Conservation (phyloP, 1,140 invertebrate genomes). For the Neodiprion virginianus region DNA sequence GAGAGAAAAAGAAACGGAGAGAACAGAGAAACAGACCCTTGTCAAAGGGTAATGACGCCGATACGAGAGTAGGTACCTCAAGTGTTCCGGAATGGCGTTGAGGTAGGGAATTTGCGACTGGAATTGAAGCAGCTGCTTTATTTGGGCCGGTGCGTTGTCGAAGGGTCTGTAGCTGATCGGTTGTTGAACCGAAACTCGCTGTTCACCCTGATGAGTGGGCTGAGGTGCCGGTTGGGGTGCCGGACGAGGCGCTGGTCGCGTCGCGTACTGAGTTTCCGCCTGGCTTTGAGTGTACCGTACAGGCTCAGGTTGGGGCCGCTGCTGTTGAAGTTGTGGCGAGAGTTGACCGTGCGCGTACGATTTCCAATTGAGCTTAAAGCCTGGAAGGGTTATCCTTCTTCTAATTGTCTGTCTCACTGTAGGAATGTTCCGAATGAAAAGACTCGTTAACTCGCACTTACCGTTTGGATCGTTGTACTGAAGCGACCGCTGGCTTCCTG, state of each 20-base stretch:
- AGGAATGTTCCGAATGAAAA: neutral
- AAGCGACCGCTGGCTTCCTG: constrained; percentile 38
- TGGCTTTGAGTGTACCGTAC: constrained; percentile 22
- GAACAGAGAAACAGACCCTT: too few relatives aligned
- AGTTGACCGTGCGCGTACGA: constrained; percentile 43
- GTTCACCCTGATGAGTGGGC: constrained; percentile 47
- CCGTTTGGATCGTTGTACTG: constrained; percentile 55
- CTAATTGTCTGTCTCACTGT: neutral
- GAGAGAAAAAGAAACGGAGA: too few relatives aligned
- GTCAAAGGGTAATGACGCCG: too few relatives aligned
- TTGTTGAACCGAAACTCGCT: constrained; percentile 39
- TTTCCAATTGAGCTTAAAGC: constrained; percentile 54
- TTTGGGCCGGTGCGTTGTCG: constrained; percentile 49
- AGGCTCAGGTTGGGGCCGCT: constrained; percentile 20
- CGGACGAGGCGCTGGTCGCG: constrained; percentile 17
- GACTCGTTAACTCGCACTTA: constrained; percentile 23
- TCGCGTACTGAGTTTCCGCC: constrained; percentile 4
- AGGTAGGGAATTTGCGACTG: constrained; percentile 56
- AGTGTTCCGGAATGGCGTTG: constrained; percentile 56
- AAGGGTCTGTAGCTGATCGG: constrained; percentile 40
- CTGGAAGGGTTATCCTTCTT: constrained; percentile 30
- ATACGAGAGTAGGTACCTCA: constrained; percentile 42
- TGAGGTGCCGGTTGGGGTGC: constrained; percentile 54
- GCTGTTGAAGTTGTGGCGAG: constrained; percentile 29
- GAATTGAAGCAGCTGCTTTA: constrained; percentile 53